A percentile compares a stretch with the other conserved stretches of the same genome.
Conservation (phyloP, 2,888 invertebrate species). For the Rhogogaster chlorosoma region DNA sequence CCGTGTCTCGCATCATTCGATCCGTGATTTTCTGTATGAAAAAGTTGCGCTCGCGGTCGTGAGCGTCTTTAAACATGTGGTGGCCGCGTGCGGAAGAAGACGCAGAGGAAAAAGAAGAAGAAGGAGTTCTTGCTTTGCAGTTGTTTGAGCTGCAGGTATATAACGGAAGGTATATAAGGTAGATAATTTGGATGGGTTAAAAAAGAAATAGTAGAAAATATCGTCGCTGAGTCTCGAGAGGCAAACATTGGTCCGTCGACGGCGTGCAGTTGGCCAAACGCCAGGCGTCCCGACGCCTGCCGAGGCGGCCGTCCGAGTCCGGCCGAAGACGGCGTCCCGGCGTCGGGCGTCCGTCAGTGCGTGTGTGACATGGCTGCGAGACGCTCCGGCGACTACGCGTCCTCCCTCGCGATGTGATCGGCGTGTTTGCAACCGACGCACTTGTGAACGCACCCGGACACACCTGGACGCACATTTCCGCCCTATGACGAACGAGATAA, state of each 20-base stretch:
- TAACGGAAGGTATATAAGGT: neutral
- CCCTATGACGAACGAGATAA: conserved; percentile 43
- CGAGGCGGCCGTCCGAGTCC: conserved; percentile 75
- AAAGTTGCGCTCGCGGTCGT: neutral
- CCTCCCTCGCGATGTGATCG: conserved; percentile 67
- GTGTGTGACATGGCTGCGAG: conserved; percentile 76
- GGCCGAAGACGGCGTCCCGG: conserved; percentile 76
- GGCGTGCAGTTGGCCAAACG: conserved; percentile 66
- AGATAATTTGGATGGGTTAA: conserved; percentile 7
- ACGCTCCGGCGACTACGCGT: conserved; percentile 74
- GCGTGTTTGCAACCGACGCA: conserved; percentile 50
- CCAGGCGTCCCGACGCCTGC: conserved; percentile 74
- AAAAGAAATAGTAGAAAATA: neutral
- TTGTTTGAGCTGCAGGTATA: conserved; percentile 13
- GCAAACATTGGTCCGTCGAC: conserved; percentile 53
- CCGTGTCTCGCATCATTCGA: neutral
- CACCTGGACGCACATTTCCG: conserved; percentile 40
- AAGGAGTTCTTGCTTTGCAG: neutral
- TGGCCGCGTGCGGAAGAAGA: neutral
- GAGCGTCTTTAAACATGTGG: neutral
- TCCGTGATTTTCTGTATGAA: neutral
- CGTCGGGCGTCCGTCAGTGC: conserved; percentile 77
- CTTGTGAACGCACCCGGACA: conserved; percentile 38
- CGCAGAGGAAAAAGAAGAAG: neutral
- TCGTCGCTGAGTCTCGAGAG: conserved; percentile 59